phyloP scores from a whole-genome alignment of 2,113 vertebrate genomes.

The Megaceryle maxima region DNA sequence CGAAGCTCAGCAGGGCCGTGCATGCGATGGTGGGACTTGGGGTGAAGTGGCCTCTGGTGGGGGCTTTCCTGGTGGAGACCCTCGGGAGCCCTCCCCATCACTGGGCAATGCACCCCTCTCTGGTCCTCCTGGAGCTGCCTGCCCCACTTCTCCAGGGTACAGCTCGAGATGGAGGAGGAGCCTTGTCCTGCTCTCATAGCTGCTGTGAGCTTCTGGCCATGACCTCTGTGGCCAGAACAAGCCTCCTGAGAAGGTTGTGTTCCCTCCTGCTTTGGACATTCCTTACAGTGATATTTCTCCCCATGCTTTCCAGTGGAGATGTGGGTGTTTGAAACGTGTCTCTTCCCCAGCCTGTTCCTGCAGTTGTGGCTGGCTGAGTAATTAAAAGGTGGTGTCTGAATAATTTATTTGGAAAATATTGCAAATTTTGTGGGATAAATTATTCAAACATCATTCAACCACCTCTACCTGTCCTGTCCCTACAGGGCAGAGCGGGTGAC shows the following conservation, averaged over 20 bases:
- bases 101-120: not conserved
- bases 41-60: not conserved
- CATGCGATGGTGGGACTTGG: accelerated
- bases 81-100: not conserved
- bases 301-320: accelerated
- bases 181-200: not conserved
- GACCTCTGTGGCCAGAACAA: not conserved
- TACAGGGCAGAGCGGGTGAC: accelerated
- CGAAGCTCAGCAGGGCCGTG: not conserved
- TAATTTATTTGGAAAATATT: not conserved
- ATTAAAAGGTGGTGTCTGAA: not conserved
- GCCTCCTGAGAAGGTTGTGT: not conserved
- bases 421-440: not conserved
- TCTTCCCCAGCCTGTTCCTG: not conserved
- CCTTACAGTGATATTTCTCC: accelerated
- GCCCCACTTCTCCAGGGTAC: not conserved
- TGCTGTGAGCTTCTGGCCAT: accelerated
- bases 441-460: accelerated
- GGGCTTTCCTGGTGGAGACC: not conserved
- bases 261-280: not conserved
- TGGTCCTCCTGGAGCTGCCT: not conserved
- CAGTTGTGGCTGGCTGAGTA: not conserved
- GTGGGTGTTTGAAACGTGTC: not conserved
- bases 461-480: not conserved
- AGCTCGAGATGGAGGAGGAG: not conserved